Evolutionary conservation across 2,888 invertebrate species (phyloP).

Genomic region (Atrina japonica): DNA sequence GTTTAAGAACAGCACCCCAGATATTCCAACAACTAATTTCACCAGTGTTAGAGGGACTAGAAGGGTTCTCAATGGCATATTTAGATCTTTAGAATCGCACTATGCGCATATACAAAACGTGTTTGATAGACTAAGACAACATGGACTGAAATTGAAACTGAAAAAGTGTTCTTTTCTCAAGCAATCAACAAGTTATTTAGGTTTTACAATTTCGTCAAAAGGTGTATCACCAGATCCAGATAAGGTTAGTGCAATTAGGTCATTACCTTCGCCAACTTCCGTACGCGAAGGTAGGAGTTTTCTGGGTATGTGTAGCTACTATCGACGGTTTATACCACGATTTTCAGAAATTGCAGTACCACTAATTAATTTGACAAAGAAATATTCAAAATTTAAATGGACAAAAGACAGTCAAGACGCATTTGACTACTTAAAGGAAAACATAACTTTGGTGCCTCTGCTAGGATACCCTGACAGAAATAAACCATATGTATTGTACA

Average conservation of each 20-base stretch:
- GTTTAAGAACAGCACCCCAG: conserved; percentile 39
- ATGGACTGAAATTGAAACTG: conserved; percentile 32
- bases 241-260: conserved; percentile 6
- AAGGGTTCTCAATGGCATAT: conserved; percentile 38
- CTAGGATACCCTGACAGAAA: not conserved
- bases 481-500: conserved; percentile 20
- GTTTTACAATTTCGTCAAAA: not conserved
- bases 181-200: conserved; percentile 2
- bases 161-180: conserved; percentile 5
- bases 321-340: not conserved
- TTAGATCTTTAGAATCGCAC: conserved; percentile 36
- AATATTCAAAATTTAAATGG: not conserved
- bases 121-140: conserved; percentile 20
- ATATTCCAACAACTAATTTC: conserved; percentile 40
- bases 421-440: conserved; percentile 4
- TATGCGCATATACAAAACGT: conserved; percentile 24
- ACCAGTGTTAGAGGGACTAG: conserved; percentile 38
- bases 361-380: conserved; percentile 1
- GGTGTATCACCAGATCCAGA: conserved; percentile 2
- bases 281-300: not conserved
- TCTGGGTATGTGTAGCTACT: conserved; percentile 1
- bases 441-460: not conserved
- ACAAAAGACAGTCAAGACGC: not conserved
- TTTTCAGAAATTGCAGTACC: conserved; percentile 9
- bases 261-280: not conserved